Conservation (phyloP, 2,888 invertebrate genomes). For the Lepidocyrtinus sp. region DNA sequence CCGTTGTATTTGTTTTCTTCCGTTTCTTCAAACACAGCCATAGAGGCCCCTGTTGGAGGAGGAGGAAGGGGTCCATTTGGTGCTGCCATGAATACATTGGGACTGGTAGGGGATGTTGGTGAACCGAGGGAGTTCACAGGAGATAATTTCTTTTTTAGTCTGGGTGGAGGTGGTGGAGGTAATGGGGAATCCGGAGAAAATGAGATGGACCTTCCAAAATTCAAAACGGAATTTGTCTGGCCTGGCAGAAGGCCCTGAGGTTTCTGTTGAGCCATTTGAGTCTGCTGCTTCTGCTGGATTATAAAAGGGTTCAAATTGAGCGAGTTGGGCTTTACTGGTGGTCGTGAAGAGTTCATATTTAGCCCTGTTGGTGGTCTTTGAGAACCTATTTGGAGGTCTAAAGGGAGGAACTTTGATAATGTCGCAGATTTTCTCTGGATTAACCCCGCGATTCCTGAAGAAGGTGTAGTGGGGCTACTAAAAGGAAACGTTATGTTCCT, state of each 20-base stretch:
- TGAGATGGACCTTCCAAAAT: constrained; percentile 48
- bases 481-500: constrained; percentile 51
- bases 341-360: not conserved
- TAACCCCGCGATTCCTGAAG: constrained; percentile 26
- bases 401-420: constrained; percentile 42
- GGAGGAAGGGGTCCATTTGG: constrained; percentile 25
- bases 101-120: constrained; percentile 42
- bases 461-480: not conserved
- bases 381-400: constrained; percentile 50
- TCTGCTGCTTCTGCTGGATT: constrained; percentile 15
- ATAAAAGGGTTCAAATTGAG: constrained; percentile 41
- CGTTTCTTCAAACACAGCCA: constrained; percentile 3
- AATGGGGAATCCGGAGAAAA: constrained; percentile 53
- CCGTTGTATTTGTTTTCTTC: constrained; percentile 21
- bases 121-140: constrained; percentile 52
- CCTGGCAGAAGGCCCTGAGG: no score
- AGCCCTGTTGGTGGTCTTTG: constrained; percentile 14
- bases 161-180: constrained; percentile 68
- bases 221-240: constrained; percentile 20
- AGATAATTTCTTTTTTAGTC: constrained; percentile 58
- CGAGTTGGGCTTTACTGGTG: constrained; percentile 28
- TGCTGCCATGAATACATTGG: constrained; percentile 32
- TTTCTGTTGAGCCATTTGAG: constrained; percentile 20
- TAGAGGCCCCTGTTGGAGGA: constrained; percentile 34
- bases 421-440: constrained; percentile 48